phyloP scores from a whole-genome alignment of 2,888 invertebrate species.

The Minunthozetes semirufus region DNA sequence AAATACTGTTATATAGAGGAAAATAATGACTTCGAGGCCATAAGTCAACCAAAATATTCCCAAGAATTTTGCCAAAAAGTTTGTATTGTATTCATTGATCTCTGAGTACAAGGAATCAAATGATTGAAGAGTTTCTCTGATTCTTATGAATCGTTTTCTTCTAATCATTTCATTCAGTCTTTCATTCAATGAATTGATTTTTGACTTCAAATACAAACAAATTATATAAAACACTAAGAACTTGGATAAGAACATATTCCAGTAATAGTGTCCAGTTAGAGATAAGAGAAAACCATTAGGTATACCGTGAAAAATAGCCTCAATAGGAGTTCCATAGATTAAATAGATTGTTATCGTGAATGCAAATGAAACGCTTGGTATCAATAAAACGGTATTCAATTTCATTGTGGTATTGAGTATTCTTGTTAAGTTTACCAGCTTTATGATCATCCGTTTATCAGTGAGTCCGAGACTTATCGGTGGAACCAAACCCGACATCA shows the following conservation, averaged over 20 bases:
- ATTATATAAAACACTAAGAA: not conserved
- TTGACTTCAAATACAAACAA: not conserved
- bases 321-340: not conserved
- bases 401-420: no score
- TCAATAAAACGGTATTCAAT: no score
- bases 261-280: no score
- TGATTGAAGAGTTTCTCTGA: not conserved
- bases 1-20: not conserved
- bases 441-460: not conserved
- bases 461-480: not conserved
- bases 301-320: not conserved
- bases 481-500: not conserved
- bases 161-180: not conserved
- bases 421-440: no score
- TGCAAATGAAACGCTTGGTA: not conserved
- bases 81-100: not conserved
- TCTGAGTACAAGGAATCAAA: not conserved
- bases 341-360: not conserved
- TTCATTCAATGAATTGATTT: not conserved
- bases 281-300: no score
- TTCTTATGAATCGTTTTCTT: not conserved
- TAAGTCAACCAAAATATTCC: not conserved
- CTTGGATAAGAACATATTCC: not conserved
- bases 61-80: not conserved
- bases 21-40: not conserved